A percentile compares a stretch with the other conserved stretches of the same genome.
phyloP scores from a whole-genome alignment of 64 coral and sea anemone species.

The Montipora cactus region DNA sequence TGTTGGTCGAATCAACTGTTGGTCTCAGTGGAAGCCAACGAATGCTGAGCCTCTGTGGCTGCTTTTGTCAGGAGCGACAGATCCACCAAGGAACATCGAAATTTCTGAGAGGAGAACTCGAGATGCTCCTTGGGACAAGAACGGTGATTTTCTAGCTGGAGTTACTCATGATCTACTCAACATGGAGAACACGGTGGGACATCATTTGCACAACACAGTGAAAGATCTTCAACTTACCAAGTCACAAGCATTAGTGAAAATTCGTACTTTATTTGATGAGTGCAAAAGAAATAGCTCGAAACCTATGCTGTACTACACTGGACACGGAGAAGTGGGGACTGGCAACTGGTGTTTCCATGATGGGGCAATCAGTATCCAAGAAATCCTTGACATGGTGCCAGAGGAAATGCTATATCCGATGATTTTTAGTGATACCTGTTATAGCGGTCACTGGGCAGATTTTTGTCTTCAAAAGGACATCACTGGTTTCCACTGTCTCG shows the following conservation, averaged over 20 bases:
- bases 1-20: not conserved
- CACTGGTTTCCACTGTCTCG: not conserved
- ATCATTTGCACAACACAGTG: not conserved
- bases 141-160: not conserved
- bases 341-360: not conserved
- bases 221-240: not conserved
- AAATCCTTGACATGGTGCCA: not conserved
- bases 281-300: not conserved
- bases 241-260: not conserved
- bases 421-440: not conserved
- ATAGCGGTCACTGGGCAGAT: conserved; percentile 18
- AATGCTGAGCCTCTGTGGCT: not conserved
- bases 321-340: not conserved
- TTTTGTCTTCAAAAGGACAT: not conserved
- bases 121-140: not conserved
- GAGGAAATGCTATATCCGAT: not conserved
- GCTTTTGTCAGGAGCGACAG: not conserved
- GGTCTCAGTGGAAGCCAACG: not conserved
- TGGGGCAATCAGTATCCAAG: not conserved
- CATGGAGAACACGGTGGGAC: not conserved
- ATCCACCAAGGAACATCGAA: not conserved
- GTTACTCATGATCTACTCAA: not conserved
- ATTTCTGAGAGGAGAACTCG: conserved; percentile 8
- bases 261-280: not conserved
- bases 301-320: not conserved